Evolutionary conservation across 2,888 invertebrate genomes (phyloP).

Genomic region (Pseudococcus jackbeardsleyi): DNA sequence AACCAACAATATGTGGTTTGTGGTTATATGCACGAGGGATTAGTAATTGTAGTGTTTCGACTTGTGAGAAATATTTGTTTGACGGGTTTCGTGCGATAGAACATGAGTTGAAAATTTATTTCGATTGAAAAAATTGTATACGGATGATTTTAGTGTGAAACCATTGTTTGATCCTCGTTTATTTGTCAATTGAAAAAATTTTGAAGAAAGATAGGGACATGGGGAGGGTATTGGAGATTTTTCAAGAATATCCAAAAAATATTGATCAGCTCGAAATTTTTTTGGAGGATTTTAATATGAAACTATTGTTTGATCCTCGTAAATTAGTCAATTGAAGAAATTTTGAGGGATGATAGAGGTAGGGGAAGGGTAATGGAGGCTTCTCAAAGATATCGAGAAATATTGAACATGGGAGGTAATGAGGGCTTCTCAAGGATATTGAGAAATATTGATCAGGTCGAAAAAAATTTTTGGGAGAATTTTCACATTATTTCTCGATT

Average conservation of each 20-base stretch:
- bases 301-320: too few species aligned
- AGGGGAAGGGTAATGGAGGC: not conserved
- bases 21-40: not conserved
- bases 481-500: too few species aligned
- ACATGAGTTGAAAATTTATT: not conserved
- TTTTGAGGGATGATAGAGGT: too few species aligned
- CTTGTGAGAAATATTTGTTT: not conserved
- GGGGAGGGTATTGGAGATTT: not conserved
- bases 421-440: not conserved
- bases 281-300: too few species aligned
- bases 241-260: too few species aligned
- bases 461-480: too few species aligned
- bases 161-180: not conserved
- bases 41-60: too few species aligned
- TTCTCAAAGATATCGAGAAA: not conserved
- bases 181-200: not conserved
- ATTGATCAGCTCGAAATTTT: too few species aligned
- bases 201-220: not conserved
- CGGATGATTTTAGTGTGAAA: not conserved
- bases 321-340: too few species aligned
- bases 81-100: not conserved
- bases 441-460: too few species aligned
- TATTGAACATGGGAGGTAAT: not conserved
- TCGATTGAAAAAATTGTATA: not conserved
- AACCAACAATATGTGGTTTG: constrained; percentile 38